A percentile compares a stretch with the other conserved stretches of the same genome.
Evolutionary conservation across 2,113 vertebrate genomes (phyloP).

Genomic region (Chiloscyllium plagiosum): DNA sequence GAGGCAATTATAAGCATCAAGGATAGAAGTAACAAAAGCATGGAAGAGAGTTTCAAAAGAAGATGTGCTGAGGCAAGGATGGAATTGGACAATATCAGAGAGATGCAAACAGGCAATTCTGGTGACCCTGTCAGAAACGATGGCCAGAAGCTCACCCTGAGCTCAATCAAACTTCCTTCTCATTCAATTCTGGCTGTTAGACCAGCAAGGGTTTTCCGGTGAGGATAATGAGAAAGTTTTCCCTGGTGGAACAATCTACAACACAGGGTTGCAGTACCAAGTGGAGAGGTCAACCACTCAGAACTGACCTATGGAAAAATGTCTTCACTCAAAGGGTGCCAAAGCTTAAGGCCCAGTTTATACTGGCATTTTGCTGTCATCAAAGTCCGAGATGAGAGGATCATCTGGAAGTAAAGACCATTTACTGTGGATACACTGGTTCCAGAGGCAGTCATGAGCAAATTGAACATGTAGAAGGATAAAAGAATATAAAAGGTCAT

Average conservation of each 20-base stretch:
- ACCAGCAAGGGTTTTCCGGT: background rate
- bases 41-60: too few relatives aligned
- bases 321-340: background rate
- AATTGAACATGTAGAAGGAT: background rate
- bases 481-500: background rate
- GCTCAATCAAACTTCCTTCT: background rate
- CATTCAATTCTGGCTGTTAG: background rate
- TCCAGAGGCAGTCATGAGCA: background rate
- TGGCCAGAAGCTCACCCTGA: too few relatives aligned
- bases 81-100: background rate
- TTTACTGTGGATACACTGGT: background rate
- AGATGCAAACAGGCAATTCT: background rate
- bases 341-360: background rate
- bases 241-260: background rate
- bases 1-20: background rate
- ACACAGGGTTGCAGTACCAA: background rate
- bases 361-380: background rate
- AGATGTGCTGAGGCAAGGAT: too few relatives aligned
- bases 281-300: background rate
- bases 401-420: background rate
- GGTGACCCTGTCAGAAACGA: background rate
- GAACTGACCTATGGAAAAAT: background rate
- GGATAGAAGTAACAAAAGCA: background rate
- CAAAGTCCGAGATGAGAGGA: background rate
- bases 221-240: background rate